Conservation (phyloP, 2,113 vertebrate genomes). For the Asarcornis scutulata region DNA sequence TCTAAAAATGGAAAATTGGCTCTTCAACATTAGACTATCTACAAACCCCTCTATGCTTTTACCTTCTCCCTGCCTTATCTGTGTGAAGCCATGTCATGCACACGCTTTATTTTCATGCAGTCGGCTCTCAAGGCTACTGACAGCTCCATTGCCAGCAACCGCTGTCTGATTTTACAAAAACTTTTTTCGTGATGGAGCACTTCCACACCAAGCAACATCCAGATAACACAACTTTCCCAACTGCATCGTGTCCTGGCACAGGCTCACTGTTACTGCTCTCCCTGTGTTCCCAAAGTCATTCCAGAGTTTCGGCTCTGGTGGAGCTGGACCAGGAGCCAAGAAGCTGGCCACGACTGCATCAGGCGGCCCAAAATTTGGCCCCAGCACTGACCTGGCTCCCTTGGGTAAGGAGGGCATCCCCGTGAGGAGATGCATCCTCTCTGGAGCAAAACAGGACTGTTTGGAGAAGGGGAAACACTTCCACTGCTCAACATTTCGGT, state of each 20-base stretch:
- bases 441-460: too few relatives aligned
- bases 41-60: neutral
- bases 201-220: neutral
- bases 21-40: neutral
- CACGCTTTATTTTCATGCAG: neutral
- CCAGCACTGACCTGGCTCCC: accelerated
- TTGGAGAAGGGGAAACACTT: neutral
- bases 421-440: neutral
- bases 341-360: neutral
- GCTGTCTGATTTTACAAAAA: neutral
- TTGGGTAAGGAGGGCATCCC: accelerated
- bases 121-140: neutral
- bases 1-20: neutral
- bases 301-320: neutral
- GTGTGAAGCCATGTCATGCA: accelerated
- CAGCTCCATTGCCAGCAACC: neutral
- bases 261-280: neutral
- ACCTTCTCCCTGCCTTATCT: neutral
- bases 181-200: neutral
- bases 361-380: neutral
- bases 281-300: neutral
- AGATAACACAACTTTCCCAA: neutral
- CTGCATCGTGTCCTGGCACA: neutral
- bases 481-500: neutral
- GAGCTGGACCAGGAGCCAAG: neutral